Evolutionary conservation across 2,113 vertebrate species (phyloP), one percentile per base, ranked within the genome.

Genomic region (Morone saxatilis): DNA sequence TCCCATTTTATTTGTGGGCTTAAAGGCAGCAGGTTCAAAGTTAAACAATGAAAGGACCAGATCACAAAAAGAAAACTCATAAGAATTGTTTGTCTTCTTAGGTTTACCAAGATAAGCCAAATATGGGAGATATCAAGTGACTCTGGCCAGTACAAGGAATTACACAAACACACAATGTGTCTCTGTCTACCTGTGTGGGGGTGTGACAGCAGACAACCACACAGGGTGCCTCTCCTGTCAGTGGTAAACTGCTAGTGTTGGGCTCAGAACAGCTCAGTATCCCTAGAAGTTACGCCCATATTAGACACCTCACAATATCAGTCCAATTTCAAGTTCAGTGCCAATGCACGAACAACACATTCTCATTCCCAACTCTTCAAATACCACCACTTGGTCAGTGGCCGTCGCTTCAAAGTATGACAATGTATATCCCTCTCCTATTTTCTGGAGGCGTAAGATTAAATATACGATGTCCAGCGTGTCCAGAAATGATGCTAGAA

Each of bases 21-120:
- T 40, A 40, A 47, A 31, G 4, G 38, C 17, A 62, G n/a, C n/a
- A n/a, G 51, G 17, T 80, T 71, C 41, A 74, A 40, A 81, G 7
- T 73, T 6, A 38, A 65, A 59, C 40, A 31, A 25, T 60, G 3
- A 38, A 43, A 36, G 4, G 11, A 16, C 12, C 5, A 36, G 19
- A 66, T 50, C 43, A 41, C n/a, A 80, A 36, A 80, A 36, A 66
- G 50, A 47, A 54, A 71, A 13, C 12, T 43, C 22, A 45, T 45
- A 5, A 13, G 19, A 48, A 38, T n/a, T 25, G 25, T 67, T 66
- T 72, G 31, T 31, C 16, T 7, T 19, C 9, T 19, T 41, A 50
- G 25, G 7, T 48, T 11, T 11, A 50, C n/a, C 10, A 47, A 76
- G 2, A 40, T n/a, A 17, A 12, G 45, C 7, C 20, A 20, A 50